Evolutionary conservation across 1,140 invertebrate species (phyloP), one percentile per base, ranked within the genome.

Genomic region (Drosophila sproati): DNA sequence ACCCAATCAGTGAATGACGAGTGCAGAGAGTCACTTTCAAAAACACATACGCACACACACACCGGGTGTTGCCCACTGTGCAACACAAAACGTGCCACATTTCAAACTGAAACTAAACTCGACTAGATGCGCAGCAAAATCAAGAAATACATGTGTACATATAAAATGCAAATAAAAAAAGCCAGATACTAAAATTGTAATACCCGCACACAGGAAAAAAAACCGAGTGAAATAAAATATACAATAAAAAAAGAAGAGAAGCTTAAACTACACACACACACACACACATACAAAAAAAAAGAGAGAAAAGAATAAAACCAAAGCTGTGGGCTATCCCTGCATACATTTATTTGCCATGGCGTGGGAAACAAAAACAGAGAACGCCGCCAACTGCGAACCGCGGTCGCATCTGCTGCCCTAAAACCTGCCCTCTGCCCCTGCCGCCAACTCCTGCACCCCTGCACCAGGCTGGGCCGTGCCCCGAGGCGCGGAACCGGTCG

Each of bases 131-230:
- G 52, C 57, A 60, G 48, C 50, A 35, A 69, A 60, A 73, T 68
- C 56, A 62, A 67, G 67, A 77, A 68, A 73, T 77, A 87, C 83
- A 88, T 87, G 85, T 20, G 20, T 20, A 20, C 83, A 87, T 87
- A 88, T 83, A 88, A 88, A 89, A 88, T 88, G 83, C 83, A 88
- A 88, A 88, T 88, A 88, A 88, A 88, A 87, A 89, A 78, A 77
- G 76, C 72, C 85, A 89, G 85, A 88, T 88, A 88, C 83, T 88
- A 88, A 88, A 88, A 88, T 88, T 89, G 83, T 88, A 88, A 88
- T 88, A 89, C 89, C 80, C 83, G 80, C 77, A 89, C 62, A 80
- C 34, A 34, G 4, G 5, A 8, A 43, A 8, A 43, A 83, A 73
- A 88, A 87, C 83, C 69, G 77, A 69, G 68, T 28, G 63, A 78